phyloP scores from a whole-genome alignment of 1,140 invertebrate species.

The Drosophila chauvacae region DNA sequence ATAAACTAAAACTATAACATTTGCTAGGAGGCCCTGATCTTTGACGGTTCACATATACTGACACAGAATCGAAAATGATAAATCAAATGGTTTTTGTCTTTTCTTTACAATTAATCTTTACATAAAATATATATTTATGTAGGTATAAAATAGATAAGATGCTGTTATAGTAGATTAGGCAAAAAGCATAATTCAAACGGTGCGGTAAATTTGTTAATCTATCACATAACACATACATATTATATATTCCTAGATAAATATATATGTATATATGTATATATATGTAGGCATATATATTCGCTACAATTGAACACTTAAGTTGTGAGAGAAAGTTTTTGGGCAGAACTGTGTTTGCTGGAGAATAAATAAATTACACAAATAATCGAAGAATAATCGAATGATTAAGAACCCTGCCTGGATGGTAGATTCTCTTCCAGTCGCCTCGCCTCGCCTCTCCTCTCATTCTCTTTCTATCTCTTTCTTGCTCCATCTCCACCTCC shows the following conservation, averaged over 20 bases:
- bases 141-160: not conserved
- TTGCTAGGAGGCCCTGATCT: slow-evolving; percentile 70
- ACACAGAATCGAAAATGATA: slow-evolving; percentile 43
- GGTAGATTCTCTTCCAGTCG: slow-evolving; percentile 14
- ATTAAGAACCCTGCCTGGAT: slow-evolving; percentile 31
- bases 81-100: slow-evolving; percentile 33
- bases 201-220: slow-evolving; percentile 65
- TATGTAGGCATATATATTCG: slow-evolving; percentile 31
- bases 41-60: slow-evolving; percentile 38
- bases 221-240: slow-evolving; percentile 60
- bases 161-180: slow-evolving; percentile 30
- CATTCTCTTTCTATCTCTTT: not conserved
- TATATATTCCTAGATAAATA: slow-evolving; percentile 42
- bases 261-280: not conserved
- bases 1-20: slow-evolving; percentile 60
- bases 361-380: slow-evolving; percentile 37
- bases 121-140: not conserved
- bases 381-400: slow-evolving; percentile 19
- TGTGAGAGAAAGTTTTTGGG: slow-evolving; percentile 44
- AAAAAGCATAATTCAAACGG: slow-evolving; percentile 42
- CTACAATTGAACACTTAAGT: slow-evolving; percentile 74
- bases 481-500: slow-evolving; percentile 1
- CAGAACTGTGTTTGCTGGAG: slow-evolving; percentile 47
- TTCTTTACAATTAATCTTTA: slow-evolving; percentile 29
- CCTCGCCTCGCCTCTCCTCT: slow-evolving; percentile 1